These are phyloP conservation scores for Empis stercorea DNA, from an alignment of 2,888 invertebrate species.

Conservation along the genomic window DNA sequence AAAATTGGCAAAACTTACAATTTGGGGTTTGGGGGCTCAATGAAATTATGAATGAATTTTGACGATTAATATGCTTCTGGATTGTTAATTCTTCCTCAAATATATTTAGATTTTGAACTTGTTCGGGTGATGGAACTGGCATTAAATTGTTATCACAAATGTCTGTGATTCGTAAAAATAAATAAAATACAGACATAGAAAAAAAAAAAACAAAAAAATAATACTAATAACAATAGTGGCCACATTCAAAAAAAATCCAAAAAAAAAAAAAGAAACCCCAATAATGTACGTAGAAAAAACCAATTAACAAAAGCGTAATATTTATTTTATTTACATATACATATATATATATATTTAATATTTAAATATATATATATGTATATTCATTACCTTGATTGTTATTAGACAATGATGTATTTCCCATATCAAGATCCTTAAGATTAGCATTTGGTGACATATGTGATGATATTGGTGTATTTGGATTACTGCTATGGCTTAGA, in stretches of 20 bases:
- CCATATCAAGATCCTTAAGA: constrained; percentile 29
- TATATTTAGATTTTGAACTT: constrained; percentile 88
- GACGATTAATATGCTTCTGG: constrained; percentile 77
- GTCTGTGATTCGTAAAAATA: background rate
- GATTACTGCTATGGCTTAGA: constrained; percentile 52
- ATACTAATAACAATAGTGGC: too few species aligned
- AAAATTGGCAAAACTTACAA: background rate
- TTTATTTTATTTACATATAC: background rate
- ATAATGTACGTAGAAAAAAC: background rate
- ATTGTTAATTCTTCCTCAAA: constrained; percentile 95
- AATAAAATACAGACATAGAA: constrained; percentile 1
- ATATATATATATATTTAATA: too few species aligned
- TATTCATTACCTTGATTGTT: constrained; percentile 16
- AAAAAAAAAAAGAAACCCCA: too few species aligned
- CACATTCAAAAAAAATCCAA: background rate
- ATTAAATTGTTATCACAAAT: constrained; percentile 50
- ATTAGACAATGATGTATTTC: constrained; percentile 4
- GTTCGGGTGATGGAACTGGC: constrained; percentile 93
- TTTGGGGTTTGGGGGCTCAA: constrained; percentile 36
- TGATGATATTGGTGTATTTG: constrained; percentile 55
- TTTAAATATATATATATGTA: too few species aligned
- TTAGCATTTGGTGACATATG: constrained; percentile 45
- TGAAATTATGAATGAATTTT: constrained; percentile 22
- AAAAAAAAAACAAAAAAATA: background rate
- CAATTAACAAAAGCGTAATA: background rate